Percentiles rank a stretch among this genome's conserved stretches.
These are phyloP conservation scores for Agrochola lychnidis DNA, from an alignment of 2,888 invertebrate genomes.

Conservation along the genomic window DNA sequence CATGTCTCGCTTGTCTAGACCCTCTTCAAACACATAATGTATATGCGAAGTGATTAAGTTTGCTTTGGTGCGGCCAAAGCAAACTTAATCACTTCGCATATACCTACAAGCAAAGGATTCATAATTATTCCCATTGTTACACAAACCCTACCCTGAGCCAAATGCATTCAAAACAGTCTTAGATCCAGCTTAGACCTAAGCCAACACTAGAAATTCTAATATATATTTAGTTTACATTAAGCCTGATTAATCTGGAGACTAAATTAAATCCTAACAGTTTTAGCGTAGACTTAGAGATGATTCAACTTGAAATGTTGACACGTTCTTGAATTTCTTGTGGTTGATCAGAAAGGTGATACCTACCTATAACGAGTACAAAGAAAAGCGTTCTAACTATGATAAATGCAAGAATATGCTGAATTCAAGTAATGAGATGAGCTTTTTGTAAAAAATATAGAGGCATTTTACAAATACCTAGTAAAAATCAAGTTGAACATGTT, in stretches of 20 bases:
- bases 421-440: not conserved
- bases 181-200: conserved; percentile 16
- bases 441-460: not conserved
- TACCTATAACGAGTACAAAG: not conserved
- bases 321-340: not conserved
- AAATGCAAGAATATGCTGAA: not conserved
- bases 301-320: not conserved
- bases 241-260: conserved; percentile 33
- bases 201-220: conserved; percentile 30
- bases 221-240: conserved; percentile 41
- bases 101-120: not conserved
- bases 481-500: not conserved
- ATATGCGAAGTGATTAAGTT: too few relatives aligned
- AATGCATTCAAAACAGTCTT: conserved; percentile 15
- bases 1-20: not conserved
- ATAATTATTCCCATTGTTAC: conserved; percentile 37
- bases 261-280: conserved; percentile 8
- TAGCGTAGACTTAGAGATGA: not conserved
- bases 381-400: not conserved
- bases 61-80: too few relatives aligned
- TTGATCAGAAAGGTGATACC: not conserved
- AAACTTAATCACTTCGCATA: not conserved
- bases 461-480: not conserved
- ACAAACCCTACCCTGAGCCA: not conserved
- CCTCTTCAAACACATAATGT: not conserved